Evolutionary conservation across 2,888 invertebrate genomes (phyloP), one percentile per base, ranked within the genome.

Genomic region (Melikaiella ostensackeni): DNA sequence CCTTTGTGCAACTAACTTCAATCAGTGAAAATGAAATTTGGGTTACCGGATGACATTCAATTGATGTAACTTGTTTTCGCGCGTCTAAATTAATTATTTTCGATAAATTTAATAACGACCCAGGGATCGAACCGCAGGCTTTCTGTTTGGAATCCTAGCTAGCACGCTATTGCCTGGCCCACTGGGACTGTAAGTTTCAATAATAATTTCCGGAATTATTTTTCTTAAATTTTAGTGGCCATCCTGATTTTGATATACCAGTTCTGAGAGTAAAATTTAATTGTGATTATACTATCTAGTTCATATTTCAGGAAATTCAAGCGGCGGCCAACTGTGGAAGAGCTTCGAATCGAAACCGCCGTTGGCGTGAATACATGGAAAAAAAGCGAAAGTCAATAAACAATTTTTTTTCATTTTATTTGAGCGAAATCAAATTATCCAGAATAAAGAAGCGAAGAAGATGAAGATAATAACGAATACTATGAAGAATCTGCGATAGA

Each of bases 341-440:
- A 80, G 77, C 81, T 76, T 80, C 80, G 76, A 84, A 79, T 80
- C 77, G 77, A 80, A 79, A 62, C 21, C 81, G 79, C 80, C 85
- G 86, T 74, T 91, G 88, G 91, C 85, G 87, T 82, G 88, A 83
- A 81, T 86, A 88, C 82, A 85, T 90, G 79, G 86, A 86, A 84
- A 91, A 89, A 85, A 91, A 89, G 84, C 88, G 88, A 84, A 89
- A 90, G 89, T 91, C 90, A 87, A 88, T 91, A 86, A 89, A 88
- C 83, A 88, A 87, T 85, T 89, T 89, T 85, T 89, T 89, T 86
- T 88, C 90, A 75, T 88, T 90, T 88, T 89, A 88, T 87, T 89
- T 91, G 91, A 89, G 90, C 89, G 87, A 88, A 91, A 91, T 91
- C 90, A 91, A 91, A 91, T 87, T 89, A 89, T 88, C 89, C 88